phyloP scores from a whole-genome alignment of 2,888 invertebrate genomes.

The Hydrotaea cyrtoneurina region DNA sequence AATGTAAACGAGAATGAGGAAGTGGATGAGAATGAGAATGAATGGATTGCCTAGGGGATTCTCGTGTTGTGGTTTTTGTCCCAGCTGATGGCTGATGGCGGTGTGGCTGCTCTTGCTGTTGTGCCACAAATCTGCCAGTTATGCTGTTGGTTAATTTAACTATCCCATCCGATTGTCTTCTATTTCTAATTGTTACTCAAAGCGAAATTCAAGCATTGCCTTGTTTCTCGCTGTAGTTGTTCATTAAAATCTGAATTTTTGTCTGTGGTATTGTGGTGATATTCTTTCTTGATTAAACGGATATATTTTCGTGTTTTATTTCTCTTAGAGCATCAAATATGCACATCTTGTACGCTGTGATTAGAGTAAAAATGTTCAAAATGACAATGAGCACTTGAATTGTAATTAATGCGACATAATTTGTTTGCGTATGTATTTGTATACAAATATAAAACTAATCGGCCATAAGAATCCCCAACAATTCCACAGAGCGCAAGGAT shows the following conservation, averaged over 20 bases:
- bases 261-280: background rate
- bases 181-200: constrained; percentile 4
- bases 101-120: constrained; percentile 11
- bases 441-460: no score
- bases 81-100: background rate
- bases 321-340: background rate
- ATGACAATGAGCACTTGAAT: no score
- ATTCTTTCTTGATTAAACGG: background rate
- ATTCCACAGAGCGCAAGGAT: no score
- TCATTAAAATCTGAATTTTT: background rate
- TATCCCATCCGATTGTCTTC: constrained; percentile 11
- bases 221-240: background rate
- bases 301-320: background rate
- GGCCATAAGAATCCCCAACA: no score
- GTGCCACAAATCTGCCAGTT: constrained; percentile 45
- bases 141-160: constrained; percentile 45
- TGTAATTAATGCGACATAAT: background rate
- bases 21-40: background rate
- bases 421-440: background rate
- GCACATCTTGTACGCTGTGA: background rate
- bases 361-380: background rate
- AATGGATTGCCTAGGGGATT: background rate
- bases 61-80: no score
- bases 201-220: background rate
- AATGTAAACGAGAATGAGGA: no score